Evolutionary conservation across 2,888 invertebrate species (phyloP).

Genomic region (Nymphalis c-album): DNA sequence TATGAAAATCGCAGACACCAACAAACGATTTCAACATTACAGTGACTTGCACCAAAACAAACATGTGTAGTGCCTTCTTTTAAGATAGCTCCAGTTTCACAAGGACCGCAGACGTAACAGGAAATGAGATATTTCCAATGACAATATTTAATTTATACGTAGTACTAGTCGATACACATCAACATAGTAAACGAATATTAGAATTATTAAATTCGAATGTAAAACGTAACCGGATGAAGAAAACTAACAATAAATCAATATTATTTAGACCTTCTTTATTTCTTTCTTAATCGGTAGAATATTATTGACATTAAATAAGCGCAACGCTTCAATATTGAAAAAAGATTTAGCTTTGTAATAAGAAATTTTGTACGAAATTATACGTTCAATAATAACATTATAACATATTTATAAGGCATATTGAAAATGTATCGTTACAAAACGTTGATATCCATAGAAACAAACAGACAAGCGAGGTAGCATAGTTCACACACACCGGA

Average conservation of each 20-base stretch:
- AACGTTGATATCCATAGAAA: constrained; percentile 65
- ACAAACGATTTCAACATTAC: constrained; percentile 5
- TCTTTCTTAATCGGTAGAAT: no score
- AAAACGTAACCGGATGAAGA: no score
- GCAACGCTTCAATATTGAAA: no score
- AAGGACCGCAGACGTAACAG: constrained; percentile 25
- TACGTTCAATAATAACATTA: neutral
- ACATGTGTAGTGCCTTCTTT: constrained; percentile 13
- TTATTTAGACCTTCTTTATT: no score
- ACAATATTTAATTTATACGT: no score
- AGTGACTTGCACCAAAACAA: constrained; percentile 14
- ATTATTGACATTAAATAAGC: no score
- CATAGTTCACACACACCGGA: constrained; percentile 70
- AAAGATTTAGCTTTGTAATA: no score
- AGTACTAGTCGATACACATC: no score
- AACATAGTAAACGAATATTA: no score
- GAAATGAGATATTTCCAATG: constrained; percentile 31
- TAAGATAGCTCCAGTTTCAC: neutral
- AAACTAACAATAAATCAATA: no score
- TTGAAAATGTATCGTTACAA: constrained; percentile 15
- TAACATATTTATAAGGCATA: neutral
- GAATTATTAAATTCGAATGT: no score
- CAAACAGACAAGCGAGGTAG: constrained; percentile 58
- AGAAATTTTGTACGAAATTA: neutral
- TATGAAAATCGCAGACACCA: neutral